Base-by-base conservation (phyloP, 2,888 invertebrate species). In the Siphlonurus alternatus region DNA sequence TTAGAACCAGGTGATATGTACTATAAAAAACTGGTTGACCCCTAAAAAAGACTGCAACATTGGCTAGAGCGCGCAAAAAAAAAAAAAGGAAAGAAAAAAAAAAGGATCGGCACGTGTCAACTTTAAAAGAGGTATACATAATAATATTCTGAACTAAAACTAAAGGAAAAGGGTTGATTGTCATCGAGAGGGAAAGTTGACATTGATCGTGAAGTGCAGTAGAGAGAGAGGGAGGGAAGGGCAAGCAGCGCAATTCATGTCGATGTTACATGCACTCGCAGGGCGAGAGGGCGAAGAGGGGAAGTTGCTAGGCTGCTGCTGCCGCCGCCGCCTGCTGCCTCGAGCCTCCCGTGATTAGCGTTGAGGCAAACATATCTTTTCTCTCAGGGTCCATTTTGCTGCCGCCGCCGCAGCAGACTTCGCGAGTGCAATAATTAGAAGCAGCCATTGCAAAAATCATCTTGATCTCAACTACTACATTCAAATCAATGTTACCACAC, bases 121-220 rank as follows among this genome's bases (percentile, higher is more conserved):
- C 38, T 38, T 38, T 10, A 38, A 5, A 10, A 10, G 38, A 38
- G 38, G 5, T 38, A 10, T 38, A 38, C 15, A 15, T 38, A 38
- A 10, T 15, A 15, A 38, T 10, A 10, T 38, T 38, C 7, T 38
- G 15, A 10, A 38, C 5, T 10, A 38, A 15, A 15, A 15, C 38
- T 10, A 56, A 10, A 56, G n/a, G 19, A n/a, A 7, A 5, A 10
- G 56, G 56, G 5, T n/a, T 5, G 38, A 38, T 38, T n/a, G 5
- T 56, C 7, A 38, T 38, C 38, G 56, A 56, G 56, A 56, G 56
- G 56, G 56, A 56, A 56, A 56, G 56, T 56, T 56, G 56, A 56
- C 56, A 56, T 56, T 56, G 56, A 56, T 56, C 56, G 56, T 56
- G 56, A 56, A 56, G 56, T 56, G 56, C 56, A 56, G 56, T n/a